Conservation (phyloP, 2,113 vertebrate species). For the Notarius quadriscutis region DNA sequence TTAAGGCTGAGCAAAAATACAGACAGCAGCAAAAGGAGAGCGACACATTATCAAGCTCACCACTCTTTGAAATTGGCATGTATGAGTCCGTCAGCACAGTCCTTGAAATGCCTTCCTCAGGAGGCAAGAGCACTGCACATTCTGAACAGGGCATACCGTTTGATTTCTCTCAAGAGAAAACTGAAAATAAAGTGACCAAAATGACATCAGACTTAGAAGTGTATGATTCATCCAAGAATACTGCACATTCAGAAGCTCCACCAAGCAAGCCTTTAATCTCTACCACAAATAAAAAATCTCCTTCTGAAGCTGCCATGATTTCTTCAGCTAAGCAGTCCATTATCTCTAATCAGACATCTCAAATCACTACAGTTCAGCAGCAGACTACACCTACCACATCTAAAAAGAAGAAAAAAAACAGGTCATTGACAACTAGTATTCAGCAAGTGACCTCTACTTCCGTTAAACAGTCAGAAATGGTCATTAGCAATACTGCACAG, state of each 20-base stretch:
- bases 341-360: constrained; percentile 64
- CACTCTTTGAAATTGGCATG: constrained; percentile 59
- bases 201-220: constrained; percentile 55
- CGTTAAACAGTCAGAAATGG: constrained; percentile 52
- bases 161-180: constrained; percentile 52
- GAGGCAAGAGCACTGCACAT: constrained; percentile 53
- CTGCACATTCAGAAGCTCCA: constrained; percentile 48
- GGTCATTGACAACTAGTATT: constrained; percentile 54
- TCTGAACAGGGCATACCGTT: constrained; percentile 56
- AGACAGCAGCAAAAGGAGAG: constrained; percentile 75
- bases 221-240: constrained; percentile 58
- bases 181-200: constrained; percentile 53
- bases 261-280: constrained; percentile 56
- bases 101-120: constrained; percentile 64
- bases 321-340: constrained; percentile 62
- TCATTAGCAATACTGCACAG: constrained; percentile 51
- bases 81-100: constrained; percentile 64
- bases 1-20: constrained; percentile 86
- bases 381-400: constrained; percentile 64
- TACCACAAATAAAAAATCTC: constrained; percentile 55
- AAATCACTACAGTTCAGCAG: constrained; percentile 59
- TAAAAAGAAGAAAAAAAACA: constrained; percentile 62
- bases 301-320: constrained; percentile 51
- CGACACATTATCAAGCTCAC: constrained; percentile 63
- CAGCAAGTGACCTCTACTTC: constrained; percentile 63